Evolutionary conservation across 2,113 vertebrate species (phyloP), one percentile per base, ranked within the genome.

Genomic region (Rhabdornis inornatus): DNA sequence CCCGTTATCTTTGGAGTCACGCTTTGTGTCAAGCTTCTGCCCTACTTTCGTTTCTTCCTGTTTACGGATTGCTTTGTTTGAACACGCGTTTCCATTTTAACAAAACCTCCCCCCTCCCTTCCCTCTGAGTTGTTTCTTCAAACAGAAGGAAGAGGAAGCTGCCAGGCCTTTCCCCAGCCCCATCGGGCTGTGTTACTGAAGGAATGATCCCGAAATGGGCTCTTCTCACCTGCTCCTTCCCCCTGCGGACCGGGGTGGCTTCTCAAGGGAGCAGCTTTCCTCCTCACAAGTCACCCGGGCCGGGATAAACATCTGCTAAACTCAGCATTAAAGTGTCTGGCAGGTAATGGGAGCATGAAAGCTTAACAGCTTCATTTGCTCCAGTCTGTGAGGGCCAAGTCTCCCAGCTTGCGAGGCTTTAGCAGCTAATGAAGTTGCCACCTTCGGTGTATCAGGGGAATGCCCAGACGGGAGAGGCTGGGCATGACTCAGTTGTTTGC

Each of bases 341-440:
- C 69, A 92, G 84, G 84, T 84, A 87, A 33, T 0, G 1, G 57
- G 50, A 95, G 63, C 33, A 22, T 15, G 65, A 68, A 79, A 39
- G 45, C 47, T 35, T 70, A 74, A 94, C 85, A 33, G 78, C 71
- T 95, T 77, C 60, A 53, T 94, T 81, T 53, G 45, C 76, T 61
- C 19, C 50, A 18, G 47, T 28, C 63, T 0, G 0, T 8, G 64
- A 87, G 53, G 40, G 82, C 60, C 3, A 3, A 44, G 17, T 22
- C 79, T 85, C 39, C 82, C 1, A 4, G 21, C 40, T 44, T 2
- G 1, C 0, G 0, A 60, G 55, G 49, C 33, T 80, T 79, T 40
- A 40, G 56, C 83, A 52, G 70, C 17, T 82, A 21, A 92, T 88
- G 37, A 59, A 55, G 39, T 19, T 31, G 39, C 74, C 63, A 81